Base-by-base conservation (phyloP, 1,140 invertebrate species). In the Drosophila sproati region DNA sequence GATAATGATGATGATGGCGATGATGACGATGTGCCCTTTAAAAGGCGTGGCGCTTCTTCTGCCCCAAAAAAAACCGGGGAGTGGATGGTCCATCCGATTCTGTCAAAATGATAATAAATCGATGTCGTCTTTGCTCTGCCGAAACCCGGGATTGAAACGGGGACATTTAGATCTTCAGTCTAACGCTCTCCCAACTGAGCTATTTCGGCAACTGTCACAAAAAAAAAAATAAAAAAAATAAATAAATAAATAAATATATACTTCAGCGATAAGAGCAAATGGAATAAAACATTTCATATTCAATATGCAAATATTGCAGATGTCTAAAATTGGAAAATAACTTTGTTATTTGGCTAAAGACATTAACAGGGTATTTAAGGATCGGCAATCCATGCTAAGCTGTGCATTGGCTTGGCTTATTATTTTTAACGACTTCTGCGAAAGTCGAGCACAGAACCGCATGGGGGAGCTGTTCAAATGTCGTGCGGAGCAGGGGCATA, bases 121-220 rank as follows among this genome's bases (percentile, higher is more conserved):
- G 4, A 28, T 32, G 12, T 43, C 10, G 39, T 3, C 3, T n/a
- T 12, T 28, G n/a, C 10, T 59, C 20, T 95, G 95, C 95, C 95
- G 94, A 95, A 95, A 95, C 95, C 94, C 93, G 95, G 95, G 94
- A 95, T 95, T 93, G 95, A 95, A 95, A 95, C 94, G 94, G 95
- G 95, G 95, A 96, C 95, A 94, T 96, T 96, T 95, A 96, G 95
- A 96, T 95, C 95, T 95, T 95, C 95, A 96, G 95, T 95, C 95
- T 95, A 95, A 95, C 95, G 95, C 95, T 96, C 95, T 96, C 95
- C 95, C 95, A 95, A 95, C 95, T 95, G 95, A 95, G 95, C 95
- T 95, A 95, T 95, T 95, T 95, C 95, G 95, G 95, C 95, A 6
- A 2, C n/a, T 3, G 39, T 3, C 8, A n/a, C 8, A 41, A 41